Conservation (phyloP, 2,797 vertebrate genomes). For the Leptoclinus maculatus region DNA sequence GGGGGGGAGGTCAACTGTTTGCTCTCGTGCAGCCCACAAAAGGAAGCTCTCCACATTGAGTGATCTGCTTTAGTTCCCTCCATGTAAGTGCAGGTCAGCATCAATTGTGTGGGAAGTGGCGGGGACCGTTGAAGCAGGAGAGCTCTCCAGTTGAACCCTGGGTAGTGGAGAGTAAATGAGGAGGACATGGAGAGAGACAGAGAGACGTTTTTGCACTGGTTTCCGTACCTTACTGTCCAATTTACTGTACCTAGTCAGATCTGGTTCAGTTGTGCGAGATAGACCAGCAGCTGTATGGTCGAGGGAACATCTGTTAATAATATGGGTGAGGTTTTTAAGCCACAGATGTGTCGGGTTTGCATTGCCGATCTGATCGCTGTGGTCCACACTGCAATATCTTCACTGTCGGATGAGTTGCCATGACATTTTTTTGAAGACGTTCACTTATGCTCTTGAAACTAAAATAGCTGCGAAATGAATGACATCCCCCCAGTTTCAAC, state of each 20-base stretch:
- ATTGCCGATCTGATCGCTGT: neutral
- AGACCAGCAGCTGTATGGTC: neutral
- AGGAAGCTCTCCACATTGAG: conserved; percentile 21
- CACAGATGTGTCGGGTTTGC: no score
- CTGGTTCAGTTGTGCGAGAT: neutral
- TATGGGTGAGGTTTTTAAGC: neutral
- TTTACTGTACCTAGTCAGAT: neutral
- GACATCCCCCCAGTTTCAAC: neutral
- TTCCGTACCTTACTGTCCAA: neutral
- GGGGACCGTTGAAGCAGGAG: conserved; percentile 14
- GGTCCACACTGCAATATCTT: neutral
- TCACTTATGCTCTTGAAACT: neutral
- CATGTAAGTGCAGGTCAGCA: conserved; percentile 28
- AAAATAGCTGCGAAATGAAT: neutral
- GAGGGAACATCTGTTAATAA: neutral
- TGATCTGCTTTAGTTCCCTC: conserved; percentile 11
- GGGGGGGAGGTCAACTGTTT: conserved; percentile 21
- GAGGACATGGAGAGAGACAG: neutral
- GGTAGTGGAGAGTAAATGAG: conserved; percentile 9
- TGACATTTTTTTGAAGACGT: neutral
- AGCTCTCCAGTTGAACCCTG: neutral
- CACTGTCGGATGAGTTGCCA: neutral
- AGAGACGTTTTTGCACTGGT: neutral
- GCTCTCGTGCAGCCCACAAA: conserved; percentile 13
- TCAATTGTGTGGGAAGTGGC: conserved; percentile 21